phyloP scores from a whole-genome alignment of 2,888 invertebrate genomes.

The Rhimphoctona megacephalus region DNA sequence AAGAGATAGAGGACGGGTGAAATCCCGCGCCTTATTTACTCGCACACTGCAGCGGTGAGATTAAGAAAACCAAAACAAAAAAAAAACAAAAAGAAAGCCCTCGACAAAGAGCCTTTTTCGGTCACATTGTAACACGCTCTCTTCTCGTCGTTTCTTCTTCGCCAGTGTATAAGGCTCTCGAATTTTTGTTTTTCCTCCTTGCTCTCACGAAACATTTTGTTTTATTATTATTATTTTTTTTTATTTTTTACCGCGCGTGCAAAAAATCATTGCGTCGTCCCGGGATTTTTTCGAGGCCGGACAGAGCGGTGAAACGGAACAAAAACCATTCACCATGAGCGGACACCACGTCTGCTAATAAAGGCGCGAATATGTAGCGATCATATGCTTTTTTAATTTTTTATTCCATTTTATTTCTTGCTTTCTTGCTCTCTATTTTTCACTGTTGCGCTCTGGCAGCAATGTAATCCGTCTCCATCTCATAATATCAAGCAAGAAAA shows the following conservation, averaged over 20 bases:
- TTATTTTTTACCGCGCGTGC: constrained; percentile 31
- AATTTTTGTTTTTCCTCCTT: constrained; percentile 19
- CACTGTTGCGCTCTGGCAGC: constrained; percentile 24
- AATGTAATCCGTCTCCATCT: constrained; percentile 27
- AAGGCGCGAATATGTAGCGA: constrained; percentile 48
- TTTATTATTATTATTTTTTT: constrained; percentile 6
- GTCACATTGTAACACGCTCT: constrained; percentile 35
- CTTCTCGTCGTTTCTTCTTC: constrained; percentile 26
- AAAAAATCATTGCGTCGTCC: constrained; percentile 39
- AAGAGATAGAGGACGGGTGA: neutral
- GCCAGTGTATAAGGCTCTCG: neutral
- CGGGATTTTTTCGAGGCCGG: constrained; percentile 56
- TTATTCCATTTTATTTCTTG: constrained; percentile 9
- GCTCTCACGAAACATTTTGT: neutral
- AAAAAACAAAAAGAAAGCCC: constrained; percentile 5
- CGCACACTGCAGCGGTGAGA: constrained; percentile 44
- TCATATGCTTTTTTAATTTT: constrained; percentile 33
- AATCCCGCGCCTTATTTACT: constrained; percentile 26
- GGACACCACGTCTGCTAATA: constrained; percentile 48
- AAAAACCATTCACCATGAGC: constrained; percentile 35
- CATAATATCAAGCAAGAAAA: neutral
- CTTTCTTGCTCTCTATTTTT: neutral
- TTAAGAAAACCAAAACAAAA: constrained; percentile 36
- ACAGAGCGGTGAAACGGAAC: constrained; percentile 60
- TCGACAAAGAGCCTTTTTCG: constrained; percentile 6